Percentiles rank a stretch among this genome's conserved stretches.
Evolutionary conservation across 2,888 invertebrate genomes (phyloP).

Genomic region (Drosophila monieri): DNA sequence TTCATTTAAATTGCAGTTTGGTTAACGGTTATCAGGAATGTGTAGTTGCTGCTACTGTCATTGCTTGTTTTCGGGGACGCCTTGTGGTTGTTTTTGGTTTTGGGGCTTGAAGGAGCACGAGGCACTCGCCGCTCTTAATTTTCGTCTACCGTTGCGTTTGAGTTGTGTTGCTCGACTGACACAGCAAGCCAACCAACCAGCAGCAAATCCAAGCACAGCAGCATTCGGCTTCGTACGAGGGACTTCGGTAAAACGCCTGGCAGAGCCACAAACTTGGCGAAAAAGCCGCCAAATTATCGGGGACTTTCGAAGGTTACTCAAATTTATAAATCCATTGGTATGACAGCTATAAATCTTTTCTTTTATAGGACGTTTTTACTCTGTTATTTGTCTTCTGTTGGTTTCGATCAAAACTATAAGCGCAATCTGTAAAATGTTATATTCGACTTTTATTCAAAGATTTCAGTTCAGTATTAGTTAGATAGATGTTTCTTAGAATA

Average conservation of each 20-base stretch:
- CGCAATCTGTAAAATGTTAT: too few species aligned
- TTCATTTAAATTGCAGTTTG: constrained; percentile 29
- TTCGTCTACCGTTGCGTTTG: constrained; percentile 69
- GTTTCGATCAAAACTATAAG: too few species aligned
- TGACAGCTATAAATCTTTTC: too few species aligned
- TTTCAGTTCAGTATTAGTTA: too few species aligned
- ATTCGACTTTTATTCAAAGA: too few species aligned
- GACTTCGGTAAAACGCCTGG: constrained; percentile 20
- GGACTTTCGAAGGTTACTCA: too few species aligned
- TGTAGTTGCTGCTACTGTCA: not conserved
- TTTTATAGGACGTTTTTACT: too few species aligned
- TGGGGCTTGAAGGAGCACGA: not conserved
- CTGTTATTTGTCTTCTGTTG: too few species aligned
- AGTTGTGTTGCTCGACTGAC: constrained; percentile 82
- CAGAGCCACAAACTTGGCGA: constrained; percentile 1
- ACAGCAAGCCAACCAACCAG: constrained; percentile 2
- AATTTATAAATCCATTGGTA: too few species aligned
- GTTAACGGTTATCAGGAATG: not conserved
- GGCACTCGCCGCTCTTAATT: not conserved
- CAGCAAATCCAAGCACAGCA: constrained; percentile 1
- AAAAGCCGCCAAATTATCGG: not conserved
- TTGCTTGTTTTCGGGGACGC: not conserved
- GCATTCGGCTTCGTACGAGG: constrained; percentile 14
- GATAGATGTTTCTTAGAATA: not conserved
- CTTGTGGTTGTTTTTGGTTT: constrained; percentile 13